Evolutionary conservation across 1,140 invertebrate species (phyloP).

Genomic region (Drosophila bifasciata): DNA sequence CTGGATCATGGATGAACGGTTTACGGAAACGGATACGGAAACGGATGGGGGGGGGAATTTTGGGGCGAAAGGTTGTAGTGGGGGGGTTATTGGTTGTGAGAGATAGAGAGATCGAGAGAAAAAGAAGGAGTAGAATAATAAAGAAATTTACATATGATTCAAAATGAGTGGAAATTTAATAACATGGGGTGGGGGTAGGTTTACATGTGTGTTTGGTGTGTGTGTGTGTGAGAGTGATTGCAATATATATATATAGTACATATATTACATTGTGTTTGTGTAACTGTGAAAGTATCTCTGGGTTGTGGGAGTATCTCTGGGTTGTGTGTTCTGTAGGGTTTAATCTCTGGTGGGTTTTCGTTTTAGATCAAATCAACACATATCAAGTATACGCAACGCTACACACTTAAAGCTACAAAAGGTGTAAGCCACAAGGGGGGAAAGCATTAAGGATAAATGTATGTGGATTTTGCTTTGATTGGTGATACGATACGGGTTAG

Average conservation of each 20-base stretch:
- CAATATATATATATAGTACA: too few species aligned
- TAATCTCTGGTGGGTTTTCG: constrained; percentile 6
- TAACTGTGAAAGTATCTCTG: constrained; percentile 17
- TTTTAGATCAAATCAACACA: constrained; percentile 18
- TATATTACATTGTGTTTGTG: constrained; percentile 48
- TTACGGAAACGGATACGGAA: constrained; percentile 11
- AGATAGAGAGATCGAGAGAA: constrained; percentile 46
- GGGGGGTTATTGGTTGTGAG: constrained; percentile 18
- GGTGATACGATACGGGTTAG: background rate
- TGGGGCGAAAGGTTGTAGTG: constrained; percentile 20
- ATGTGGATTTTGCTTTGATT: background rate
- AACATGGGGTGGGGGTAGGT: constrained; percentile 32
- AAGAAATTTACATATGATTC: constrained; percentile 63
- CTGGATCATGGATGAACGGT: constrained; percentile 52
- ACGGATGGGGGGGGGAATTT: constrained; percentile 12
- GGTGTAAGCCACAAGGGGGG: constrained; percentile 37
- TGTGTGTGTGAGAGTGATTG: constrained; percentile 41
- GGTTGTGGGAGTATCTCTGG: constrained; percentile 15
- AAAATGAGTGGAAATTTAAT: constrained; percentile 53
- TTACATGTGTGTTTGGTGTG: constrained; percentile 35
- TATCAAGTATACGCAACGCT: constrained; percentile 55
- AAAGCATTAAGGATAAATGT: constrained; percentile 20
- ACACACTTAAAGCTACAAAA: constrained; percentile 63
- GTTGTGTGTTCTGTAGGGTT: constrained; percentile 14
- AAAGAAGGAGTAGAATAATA: constrained; percentile 64